A percentile compares a stretch with the other conserved stretches of the same genome.
These are phyloP conservation scores for Triplophysa bombifrons DNA, from an alignment of 2,797 vertebrate species.

Conservation along the genomic window DNA sequence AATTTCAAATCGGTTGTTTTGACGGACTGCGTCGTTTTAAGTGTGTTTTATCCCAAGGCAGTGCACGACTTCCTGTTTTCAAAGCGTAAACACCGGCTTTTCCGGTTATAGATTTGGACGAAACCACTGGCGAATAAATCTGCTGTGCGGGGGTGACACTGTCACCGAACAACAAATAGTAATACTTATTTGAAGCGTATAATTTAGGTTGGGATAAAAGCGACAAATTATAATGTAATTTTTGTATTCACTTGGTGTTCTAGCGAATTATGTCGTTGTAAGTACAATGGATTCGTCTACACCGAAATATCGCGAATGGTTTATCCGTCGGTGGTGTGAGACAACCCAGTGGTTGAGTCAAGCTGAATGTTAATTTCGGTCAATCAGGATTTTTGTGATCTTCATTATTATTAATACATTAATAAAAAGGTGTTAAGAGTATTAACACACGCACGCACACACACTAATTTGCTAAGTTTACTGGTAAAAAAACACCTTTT, in stretches of 20 bases:
- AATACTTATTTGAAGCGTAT: not conserved
- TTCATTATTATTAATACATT: too few species aligned
- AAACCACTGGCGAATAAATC: constrained; percentile 52
- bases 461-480: too few species aligned
- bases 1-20: not conserved
- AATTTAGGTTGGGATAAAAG: not conserved
- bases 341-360: constrained; percentile 39
- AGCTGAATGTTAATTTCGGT: not conserved
- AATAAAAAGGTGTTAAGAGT: too few species aligned
- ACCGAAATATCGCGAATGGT: constrained; percentile 54
- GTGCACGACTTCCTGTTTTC: constrained; percentile 55
- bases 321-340: constrained; percentile 66
- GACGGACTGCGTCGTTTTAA: not conserved
- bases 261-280: not conserved
- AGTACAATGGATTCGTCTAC: not conserved
- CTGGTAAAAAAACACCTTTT: too few species aligned
- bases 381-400: too few species aligned
- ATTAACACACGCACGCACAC: too few species aligned
- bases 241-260: rapidly evolving
- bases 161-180: not conserved
- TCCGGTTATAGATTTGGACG: constrained; percentile 67
- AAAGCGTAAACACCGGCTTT: constrained; percentile 71
- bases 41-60: constrained; percentile 49
- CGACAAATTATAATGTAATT: rapidly evolving
- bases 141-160: not conserved